phyloP scores from a whole-genome alignment of 2,113 vertebrate species.

The Melanerpes formicivorus region DNA sequence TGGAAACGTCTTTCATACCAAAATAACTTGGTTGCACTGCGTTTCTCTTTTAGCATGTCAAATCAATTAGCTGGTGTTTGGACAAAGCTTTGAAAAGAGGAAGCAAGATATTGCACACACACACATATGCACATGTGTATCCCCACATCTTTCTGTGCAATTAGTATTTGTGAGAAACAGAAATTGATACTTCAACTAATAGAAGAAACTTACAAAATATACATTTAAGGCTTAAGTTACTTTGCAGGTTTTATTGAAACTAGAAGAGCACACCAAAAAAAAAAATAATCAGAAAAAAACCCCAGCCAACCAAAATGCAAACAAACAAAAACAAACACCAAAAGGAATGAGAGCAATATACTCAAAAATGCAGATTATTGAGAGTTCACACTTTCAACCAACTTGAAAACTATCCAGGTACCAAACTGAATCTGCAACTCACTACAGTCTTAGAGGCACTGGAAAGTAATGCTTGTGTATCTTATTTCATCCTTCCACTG shows the following conservation, averaged over 20 bases:
- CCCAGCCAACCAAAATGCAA: neutral
- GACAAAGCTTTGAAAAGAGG: slow-evolving; percentile 67
- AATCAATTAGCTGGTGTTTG: slow-evolving; percentile 64
- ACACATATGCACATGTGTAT: neutral
- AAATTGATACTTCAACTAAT: slow-evolving; percentile 4
- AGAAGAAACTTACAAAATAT: neutral
- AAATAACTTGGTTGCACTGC: slow-evolving; percentile 21
- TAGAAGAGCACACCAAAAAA: neutral
- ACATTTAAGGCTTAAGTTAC: slow-evolving; percentile 9
- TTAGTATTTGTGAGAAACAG: slow-evolving; percentile 29
- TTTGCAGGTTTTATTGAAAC: neutral
- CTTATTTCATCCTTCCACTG: neutral
- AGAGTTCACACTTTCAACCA: neutral
- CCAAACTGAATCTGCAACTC: neutral
- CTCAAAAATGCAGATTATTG: neutral
- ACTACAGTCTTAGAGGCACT: neutral
- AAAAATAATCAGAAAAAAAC: neutral
- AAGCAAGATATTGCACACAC: slow-evolving; percentile 34
- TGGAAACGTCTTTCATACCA: slow-evolving; percentile 68
- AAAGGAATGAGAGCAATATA: neutral
- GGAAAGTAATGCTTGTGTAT: neutral
- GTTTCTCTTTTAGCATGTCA: slow-evolving; percentile 57
- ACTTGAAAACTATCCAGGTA: neutral
- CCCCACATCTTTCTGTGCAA: slow-evolving; percentile 4
- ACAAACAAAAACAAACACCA: neutral